These are phyloP conservation scores for Bovichtus variegatus DNA, from an alignment of 2,797 vertebrate species.

Conservation along the genomic window DNA sequence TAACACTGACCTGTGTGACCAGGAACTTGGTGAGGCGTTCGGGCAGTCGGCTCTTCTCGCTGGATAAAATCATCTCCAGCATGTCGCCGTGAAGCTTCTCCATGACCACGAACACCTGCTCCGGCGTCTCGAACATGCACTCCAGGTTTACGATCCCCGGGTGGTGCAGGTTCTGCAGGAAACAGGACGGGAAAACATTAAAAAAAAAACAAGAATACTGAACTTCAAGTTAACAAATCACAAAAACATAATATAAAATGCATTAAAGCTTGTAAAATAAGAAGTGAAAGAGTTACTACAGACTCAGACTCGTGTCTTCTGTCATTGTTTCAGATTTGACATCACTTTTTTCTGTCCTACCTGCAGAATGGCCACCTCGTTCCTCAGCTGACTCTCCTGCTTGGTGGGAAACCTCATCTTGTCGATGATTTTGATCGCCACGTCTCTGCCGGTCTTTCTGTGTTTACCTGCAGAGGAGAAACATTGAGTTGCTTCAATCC, in stretches of 20 bases:
- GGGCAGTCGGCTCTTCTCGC: conserved; percentile 83
- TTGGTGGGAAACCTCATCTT: conserved; percentile 85
- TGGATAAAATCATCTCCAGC: conserved; percentile 86
- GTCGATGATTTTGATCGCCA: conserved; percentile 86
- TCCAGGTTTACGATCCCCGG: conserved; percentile 83
- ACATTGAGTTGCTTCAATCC: neutral
- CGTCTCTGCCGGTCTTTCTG: conserved; percentile 79
- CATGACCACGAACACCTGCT: conserved; percentile 85
- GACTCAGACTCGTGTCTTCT: too few relatives aligned
- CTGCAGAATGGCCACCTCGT: conserved; percentile 86
- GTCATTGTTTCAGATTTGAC: too few relatives aligned
- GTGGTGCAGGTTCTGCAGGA: conserved; percentile 81
- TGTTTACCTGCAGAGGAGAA: conserved; percentile 74
- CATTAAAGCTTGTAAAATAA: neutral
- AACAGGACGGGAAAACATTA: neutral
- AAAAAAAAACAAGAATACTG: too few relatives aligned
- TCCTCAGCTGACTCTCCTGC: conserved; percentile 84
- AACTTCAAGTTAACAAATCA: neutral
- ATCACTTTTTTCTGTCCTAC: too few relatives aligned
- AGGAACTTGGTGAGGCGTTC: conserved; percentile 86
- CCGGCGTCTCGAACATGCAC: conserved; percentile 82
- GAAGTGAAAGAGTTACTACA: neutral
- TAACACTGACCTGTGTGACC: conserved; percentile 84
- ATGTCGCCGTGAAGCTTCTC: conserved; percentile 88
- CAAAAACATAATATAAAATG: neutral